Evolutionary conservation across 1,140 invertebrate species (phyloP).

Genomic region (Pseudomyrmex flavicornis): DNA sequence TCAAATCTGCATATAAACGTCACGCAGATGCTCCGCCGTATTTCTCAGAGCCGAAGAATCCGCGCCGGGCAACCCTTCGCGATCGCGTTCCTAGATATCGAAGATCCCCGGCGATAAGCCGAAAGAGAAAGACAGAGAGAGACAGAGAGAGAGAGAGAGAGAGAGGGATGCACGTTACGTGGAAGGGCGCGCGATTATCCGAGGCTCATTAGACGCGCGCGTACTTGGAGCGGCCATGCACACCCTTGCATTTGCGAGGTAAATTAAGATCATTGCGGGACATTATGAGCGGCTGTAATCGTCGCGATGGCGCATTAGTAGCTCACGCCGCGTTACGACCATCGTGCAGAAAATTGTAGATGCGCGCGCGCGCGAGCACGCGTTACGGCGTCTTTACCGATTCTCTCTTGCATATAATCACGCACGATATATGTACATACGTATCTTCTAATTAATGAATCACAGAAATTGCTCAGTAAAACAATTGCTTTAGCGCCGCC

Average conservation of each 20-base stretch:
- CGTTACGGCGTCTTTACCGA: background rate
- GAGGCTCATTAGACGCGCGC: slow-evolving; percentile 55
- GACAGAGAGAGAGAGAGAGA: too few relatives aligned
- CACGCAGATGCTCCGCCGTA: slow-evolving; percentile 29
- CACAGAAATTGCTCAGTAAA: background rate
- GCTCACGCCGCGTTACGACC: background rate
- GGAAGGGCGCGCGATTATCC: slow-evolving; percentile 52
- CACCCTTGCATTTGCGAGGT: slow-evolving; percentile 29
- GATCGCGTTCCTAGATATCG: slow-evolving; percentile 50
- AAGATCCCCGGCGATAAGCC: slow-evolving; percentile 43
- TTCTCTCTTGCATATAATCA: background rate
- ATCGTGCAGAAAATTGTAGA: slow-evolving; percentile 10
- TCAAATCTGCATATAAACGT: slow-evolving; percentile 54
- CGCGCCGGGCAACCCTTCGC: slow-evolving; percentile 36
- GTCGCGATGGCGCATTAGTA: background rate
- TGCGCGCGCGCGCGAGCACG: too few relatives aligned
- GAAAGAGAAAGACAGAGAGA: too few relatives aligned
- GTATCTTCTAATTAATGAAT: background rate
- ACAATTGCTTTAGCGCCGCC: slow-evolving; percentile 1
- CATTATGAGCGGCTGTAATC: slow-evolving; percentile 25
- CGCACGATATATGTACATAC: too few relatives aligned
- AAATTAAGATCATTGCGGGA: slow-evolving; percentile 51
- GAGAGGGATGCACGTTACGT: background rate
- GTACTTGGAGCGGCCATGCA: slow-evolving; percentile 27
- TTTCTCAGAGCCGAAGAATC: background rate